A percentile compares a stretch with the other conserved stretches of the same genome.
Conservation (phyloP, 2,888 invertebrate species). For the Apodemia zela region DNA sequence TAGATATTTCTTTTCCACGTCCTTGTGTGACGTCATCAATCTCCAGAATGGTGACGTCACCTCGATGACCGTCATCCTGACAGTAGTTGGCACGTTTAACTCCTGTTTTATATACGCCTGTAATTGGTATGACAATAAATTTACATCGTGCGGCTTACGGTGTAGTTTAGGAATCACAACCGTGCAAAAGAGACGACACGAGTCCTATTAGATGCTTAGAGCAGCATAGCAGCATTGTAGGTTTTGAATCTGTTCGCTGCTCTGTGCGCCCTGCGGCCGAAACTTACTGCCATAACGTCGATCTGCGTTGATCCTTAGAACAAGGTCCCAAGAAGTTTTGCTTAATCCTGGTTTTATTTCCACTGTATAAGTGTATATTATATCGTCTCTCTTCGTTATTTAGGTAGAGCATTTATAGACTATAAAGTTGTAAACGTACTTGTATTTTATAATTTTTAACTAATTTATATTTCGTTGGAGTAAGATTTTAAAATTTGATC, state of each 20-base stretch:
- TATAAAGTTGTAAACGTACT: constrained; percentile 14
- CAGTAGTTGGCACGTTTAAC: too few relatives aligned
- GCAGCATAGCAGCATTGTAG: background rate
- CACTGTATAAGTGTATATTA: background rate
- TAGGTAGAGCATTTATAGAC: constrained; percentile 12
- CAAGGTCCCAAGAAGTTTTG: background rate
- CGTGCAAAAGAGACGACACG: too few relatives aligned
- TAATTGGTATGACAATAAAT: too few relatives aligned
- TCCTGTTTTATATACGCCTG: too few relatives aligned
- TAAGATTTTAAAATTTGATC: constrained; percentile 1
- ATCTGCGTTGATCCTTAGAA: background rate
- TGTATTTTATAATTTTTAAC: constrained; percentile 11
- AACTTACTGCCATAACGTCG: background rate
- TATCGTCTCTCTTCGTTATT: constrained; percentile 9
- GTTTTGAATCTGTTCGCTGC: background rate
- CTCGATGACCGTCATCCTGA: too few relatives aligned
- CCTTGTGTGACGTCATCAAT: too few relatives aligned
- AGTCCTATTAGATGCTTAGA: background rate
- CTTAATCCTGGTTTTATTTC: background rate
- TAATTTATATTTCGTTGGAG: constrained; percentile 11
- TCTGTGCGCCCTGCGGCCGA: background rate
- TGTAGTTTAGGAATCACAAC: too few relatives aligned
- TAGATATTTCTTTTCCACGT: too few relatives aligned
- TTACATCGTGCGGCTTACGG: too few relatives aligned
- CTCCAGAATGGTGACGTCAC: too few relatives aligned